phyloP scores from a whole-genome alignment of 2,113 vertebrate species.

The Coturnix japonica region DNA sequence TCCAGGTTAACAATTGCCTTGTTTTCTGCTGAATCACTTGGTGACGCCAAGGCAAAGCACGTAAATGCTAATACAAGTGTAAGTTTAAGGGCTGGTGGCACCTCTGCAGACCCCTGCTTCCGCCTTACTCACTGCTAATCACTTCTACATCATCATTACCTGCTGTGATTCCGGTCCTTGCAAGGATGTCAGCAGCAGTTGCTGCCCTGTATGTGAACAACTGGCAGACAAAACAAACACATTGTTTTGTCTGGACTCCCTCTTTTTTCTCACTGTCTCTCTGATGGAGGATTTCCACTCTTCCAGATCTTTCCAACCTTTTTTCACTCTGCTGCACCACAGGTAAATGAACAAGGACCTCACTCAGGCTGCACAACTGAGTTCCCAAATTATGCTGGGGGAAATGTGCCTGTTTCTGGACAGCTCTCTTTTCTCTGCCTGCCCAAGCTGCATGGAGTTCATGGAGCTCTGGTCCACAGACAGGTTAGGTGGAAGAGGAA shows the following conservation, averaged over 20 bases:
- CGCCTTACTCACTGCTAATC: background rate
- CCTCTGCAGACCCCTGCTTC: fast-evolving
- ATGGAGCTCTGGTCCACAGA: fast-evolving
- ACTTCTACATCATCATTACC: background rate
- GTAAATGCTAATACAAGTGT: background rate
- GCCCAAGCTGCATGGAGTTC: fast-evolving
- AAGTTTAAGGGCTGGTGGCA: background rate
- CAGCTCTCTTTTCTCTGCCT: background rate
- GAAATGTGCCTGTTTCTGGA: fast-evolving
- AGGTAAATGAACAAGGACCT: background rate
- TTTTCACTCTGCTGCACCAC: fast-evolving
- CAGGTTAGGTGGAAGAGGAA: background rate
- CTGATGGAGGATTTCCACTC: background rate
- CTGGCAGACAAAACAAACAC: background rate
- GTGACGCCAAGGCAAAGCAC: background rate
- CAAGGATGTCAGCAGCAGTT: background rate
- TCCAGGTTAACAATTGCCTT: background rate
- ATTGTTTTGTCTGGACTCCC: background rate
- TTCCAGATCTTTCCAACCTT: background rate
- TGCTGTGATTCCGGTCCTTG: background rate
- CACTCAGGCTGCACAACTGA: background rate
- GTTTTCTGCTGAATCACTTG: background rate
- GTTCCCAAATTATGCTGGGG: background rate
- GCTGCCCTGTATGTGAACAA: background rate
- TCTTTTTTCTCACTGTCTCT: background rate